Evolutionary conservation across 2,113 vertebrate genomes (phyloP), one percentile per base, ranked within the genome.

Genomic region (Pedetes capensis): DNA sequence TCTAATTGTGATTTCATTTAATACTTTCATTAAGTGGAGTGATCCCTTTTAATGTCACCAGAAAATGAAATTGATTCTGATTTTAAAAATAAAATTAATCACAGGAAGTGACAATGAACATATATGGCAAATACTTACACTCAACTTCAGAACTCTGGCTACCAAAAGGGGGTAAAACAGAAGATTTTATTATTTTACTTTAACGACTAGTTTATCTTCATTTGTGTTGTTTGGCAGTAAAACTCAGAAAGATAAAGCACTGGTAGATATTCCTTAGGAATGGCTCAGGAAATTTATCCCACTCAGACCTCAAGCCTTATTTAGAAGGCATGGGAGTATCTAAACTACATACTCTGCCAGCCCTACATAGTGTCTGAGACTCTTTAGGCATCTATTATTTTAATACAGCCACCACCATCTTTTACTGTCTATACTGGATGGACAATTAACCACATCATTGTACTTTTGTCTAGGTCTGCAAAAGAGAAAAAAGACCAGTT

Each of bases 201-300:
- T 90, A 91, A 97, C 82, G 81, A 80, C 68, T 96, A 88, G 89
- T 97, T 98, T 97, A 95, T 97, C 96, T 97, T 97, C 85, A 96
- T 96, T 97, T 97, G 74, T 96, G 85, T 95, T 95, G 76, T 88
- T 82, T 89, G 27, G 83, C 95, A 97, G 96, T 97, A 97, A 98
- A 98, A 97, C 85, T 80, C 63, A 74, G 91, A 96, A 96, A 97
- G 95, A 97, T 97, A 95, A 97, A 97, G 97, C 92, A 89, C 95
- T 96, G 92, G 98, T 97, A 97, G 92, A 91, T 95, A 95, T 87
- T 98, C 95, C 95, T 96, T 71, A 95, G 94, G 94, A 97, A 97
- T 96, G 95, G 84, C 95, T 97, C 94, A 93, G 95, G 97, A 97
- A 98, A 97, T 87, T 29, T 88, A 96, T 86, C 83, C 94, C 84